Conservation (phyloP, 2,113 vertebrate genomes). For the Rattus norvegicus region GRCr8 NC_086019.1:147339001-147339500, state of each 20-base stretch:
- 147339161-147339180: not conserved
- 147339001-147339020: not conserved
- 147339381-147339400: not conserved
- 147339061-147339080: not conserved
- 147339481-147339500: not conserved
- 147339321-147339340: not conserved
- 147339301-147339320: not conserved
- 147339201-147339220: not conserved
- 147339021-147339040: not conserved
- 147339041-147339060: too few relatives aligned
- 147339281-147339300: not conserved
- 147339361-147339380: not conserved
- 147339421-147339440: too few relatives aligned
- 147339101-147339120: not conserved
- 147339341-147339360: not conserved
- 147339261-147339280: fast-evolving
- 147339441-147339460: not conserved
- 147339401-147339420: not conserved
- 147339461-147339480: not conserved
- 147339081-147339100: not conserved
- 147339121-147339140: not conserved
- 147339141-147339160: not conserved
- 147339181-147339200: too few relatives aligned
- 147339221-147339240: not conserved
- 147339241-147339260: too few relatives aligned